phyloP scores from a whole-genome alignment of 1,140 invertebrate genomes.

The Caenorhabditis latens region DNA sequence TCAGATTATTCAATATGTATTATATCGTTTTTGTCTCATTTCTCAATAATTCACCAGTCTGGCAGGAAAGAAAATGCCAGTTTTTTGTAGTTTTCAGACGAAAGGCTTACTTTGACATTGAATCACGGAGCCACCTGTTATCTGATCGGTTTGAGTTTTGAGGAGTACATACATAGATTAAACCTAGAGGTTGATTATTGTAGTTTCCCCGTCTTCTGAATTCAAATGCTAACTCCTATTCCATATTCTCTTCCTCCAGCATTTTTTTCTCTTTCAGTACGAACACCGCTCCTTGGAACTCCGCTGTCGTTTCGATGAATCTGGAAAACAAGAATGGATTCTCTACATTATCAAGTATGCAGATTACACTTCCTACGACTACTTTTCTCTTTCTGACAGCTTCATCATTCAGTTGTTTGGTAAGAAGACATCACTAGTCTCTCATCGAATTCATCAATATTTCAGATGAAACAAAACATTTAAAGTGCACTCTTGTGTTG shows the following conservation, averaged over 20 bases:
- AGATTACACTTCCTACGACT: conserved; percentile 34
- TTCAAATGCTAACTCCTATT: background rate
- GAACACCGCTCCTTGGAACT: background rate
- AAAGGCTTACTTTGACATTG: no score
- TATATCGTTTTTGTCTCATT: no score
- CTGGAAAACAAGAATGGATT: conserved; percentile 30
- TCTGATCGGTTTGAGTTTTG: no score
- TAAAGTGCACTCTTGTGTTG: background rate
- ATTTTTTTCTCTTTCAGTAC: background rate
- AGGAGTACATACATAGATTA: no score
- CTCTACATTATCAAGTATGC: conserved; percentile 18
- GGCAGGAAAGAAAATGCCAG: no score
- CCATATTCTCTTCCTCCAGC: background rate
- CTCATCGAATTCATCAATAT: background rate
- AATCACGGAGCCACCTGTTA: no score
- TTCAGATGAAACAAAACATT: conserved; percentile 18
- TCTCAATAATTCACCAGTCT: no score
- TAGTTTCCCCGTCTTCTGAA: no score
- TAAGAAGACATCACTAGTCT: background rate
- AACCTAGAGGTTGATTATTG: no score
- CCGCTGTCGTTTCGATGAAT: background rate
- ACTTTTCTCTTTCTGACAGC: background rate
- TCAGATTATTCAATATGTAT: no score
- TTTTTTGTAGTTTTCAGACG: no score
- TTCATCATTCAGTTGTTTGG: conserved; percentile 29